phyloP scores from a whole-genome alignment of 2,113 vertebrate genomes.

The Psammodynastes pulverulentus region DNA sequence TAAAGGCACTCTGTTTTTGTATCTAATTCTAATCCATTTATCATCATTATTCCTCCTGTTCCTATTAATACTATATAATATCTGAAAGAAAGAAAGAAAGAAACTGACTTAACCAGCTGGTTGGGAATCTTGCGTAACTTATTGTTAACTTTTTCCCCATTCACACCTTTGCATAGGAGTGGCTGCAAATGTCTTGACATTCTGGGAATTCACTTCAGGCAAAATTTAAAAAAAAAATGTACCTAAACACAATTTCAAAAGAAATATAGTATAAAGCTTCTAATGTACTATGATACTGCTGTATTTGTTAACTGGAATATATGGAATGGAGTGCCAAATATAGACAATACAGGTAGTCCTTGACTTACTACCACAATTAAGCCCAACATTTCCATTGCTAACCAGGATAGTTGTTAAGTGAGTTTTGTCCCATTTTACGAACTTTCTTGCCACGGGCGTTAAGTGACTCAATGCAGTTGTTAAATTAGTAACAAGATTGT shows the following conservation, averaged over 20 bases:
- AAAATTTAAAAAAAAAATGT: neutral
- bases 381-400: neutral
- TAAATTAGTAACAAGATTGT: neutral
- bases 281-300: neutral
- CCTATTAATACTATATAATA: neutral
- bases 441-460: neutral
- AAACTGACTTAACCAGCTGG: neutral
- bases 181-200: neutral
- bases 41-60: neutral
- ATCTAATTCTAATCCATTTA: neutral
- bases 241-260: neutral
- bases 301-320: neutral
- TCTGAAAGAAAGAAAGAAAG: neutral
- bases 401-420: neutral
- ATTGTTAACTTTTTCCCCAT: neutral
- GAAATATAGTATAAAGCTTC: neutral
- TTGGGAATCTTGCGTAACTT: neutral
- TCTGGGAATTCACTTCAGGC: neutral
- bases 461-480: neutral
- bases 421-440: neutral
- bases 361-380: neutral
- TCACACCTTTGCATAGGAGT: neutral
- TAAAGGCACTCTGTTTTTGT: neutral
- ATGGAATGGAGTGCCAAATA: neutral
- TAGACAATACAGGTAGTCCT: neutral